These are phyloP conservation scores for Eretmochelys imbricata DNA, from an alignment of 2,113 vertebrate genomes.

Conservation along the genomic window DNA sequence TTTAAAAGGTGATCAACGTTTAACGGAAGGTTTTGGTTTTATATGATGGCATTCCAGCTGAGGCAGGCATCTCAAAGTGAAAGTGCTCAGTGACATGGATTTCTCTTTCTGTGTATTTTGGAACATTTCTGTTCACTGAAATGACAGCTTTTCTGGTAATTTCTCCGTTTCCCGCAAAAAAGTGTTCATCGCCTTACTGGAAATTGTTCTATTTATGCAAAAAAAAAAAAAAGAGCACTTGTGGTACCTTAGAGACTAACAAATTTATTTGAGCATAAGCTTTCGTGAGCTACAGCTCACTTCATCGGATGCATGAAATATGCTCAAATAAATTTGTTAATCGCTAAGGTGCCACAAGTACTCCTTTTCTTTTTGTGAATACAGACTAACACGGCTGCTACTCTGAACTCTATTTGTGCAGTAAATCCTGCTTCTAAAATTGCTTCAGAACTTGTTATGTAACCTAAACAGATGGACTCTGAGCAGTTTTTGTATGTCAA, in stretches of 20 bases:
- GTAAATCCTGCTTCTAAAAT: constrained; percentile 76
- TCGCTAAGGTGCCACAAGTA: too few species aligned
- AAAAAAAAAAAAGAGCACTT: too few species aligned
- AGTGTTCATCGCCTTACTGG: constrained; percentile 76
- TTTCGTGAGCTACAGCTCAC: too few species aligned
- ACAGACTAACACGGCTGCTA: too few species aligned
- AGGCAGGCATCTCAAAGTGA: constrained; percentile 8
- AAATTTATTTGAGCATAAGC: too few species aligned
- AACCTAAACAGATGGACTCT: constrained; percentile 79
- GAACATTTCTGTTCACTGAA: constrained; percentile 63
- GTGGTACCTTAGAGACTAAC: too few species aligned
- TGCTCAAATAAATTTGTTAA: too few species aligned
- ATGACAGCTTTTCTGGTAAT: constrained; percentile 69
- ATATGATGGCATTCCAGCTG: background rate
- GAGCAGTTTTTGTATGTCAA: constrained; percentile 61
- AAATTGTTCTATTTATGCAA: constrained; percentile 78
- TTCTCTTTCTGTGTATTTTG: constrained; percentile 61
- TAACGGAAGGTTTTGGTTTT: background rate
- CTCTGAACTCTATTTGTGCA: constrained; percentile 67
- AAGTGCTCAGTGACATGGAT: constrained; percentile 46
- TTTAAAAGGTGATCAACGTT: constrained; percentile 6
- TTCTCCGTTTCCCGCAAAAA: constrained; percentile 56
- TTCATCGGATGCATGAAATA: too few species aligned
- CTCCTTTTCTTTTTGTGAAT: too few species aligned
- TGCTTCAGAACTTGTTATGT: constrained; percentile 78